Base-by-base conservation (phyloP, 2,797 vertebrate species). In the Chaunax sp. region DNA sequence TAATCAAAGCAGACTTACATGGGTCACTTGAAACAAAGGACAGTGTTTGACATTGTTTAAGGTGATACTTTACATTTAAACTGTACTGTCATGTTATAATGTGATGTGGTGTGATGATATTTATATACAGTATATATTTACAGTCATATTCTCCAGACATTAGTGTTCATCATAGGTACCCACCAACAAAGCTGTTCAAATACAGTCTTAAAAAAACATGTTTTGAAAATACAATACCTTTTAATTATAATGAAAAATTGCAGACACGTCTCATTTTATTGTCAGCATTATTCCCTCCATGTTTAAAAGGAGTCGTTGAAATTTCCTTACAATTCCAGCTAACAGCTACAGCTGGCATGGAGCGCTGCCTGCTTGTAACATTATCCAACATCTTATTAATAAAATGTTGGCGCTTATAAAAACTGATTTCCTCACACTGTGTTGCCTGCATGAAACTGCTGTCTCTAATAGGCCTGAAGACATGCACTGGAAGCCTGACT, bases 351-450 rank as follows among this genome's bases (percentile, higher is more conserved):
- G 75, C 59, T 76, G 69, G 37, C 1, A 4, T 10, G 2, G 38
- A 67, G 72, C 72, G n/a, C 6, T 35, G 33, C 33, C 77, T 83
- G 70, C 46, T 44, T 9, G 44, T 40, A 53, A 67, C 55, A 79
- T 81, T 64, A 81, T 75, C 77, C 64, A 23, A 58, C 72, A 75
- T 67, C 73, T 83, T 78, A 60, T 70, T n/a, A 26, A 70, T 81
- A 71, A 70, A 83, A 68, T 81, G 64, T 63, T 38, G 64, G 43
- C 44, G 61, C 53, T 37, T 72, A 37, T 79, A 73, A 71, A 75
- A 55, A n/a, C 44, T 10, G 64, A 82, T 77, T 69, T 70, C 19
- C 63, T 73, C 70, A 60, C 69, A 50, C 35, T 26, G 58, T 40
- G 58, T 8, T 25, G 37, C 22, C 62, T 11, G 22, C 54, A 45